phyloP scores from a whole-genome alignment of 2,113 vertebrate genomes.

The Mellivora capensis region DNA sequence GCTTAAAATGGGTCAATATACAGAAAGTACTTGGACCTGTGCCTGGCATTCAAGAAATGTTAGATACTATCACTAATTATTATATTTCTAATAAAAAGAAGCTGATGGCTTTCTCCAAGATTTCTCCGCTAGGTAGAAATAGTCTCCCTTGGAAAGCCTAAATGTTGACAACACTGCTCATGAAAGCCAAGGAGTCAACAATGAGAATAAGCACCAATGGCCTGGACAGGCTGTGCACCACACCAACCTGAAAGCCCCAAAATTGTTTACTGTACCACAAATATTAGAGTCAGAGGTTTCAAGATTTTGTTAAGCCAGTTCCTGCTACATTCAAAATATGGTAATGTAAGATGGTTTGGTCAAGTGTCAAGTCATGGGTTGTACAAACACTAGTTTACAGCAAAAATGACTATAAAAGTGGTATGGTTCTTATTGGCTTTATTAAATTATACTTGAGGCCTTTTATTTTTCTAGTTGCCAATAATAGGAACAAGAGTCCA shows the following conservation, averaged over 20 bases:
- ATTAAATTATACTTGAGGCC: slow-evolving; percentile 43
- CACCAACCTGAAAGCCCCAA: background rate
- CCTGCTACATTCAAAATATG: slow-evolving; percentile 19
- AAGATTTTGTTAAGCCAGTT: slow-evolving; percentile 39
- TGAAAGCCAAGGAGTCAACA: background rate
- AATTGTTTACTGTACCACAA: slow-evolving; percentile 26
- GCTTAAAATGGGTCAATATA: background rate
- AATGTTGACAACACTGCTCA: background rate
- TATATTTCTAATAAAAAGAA: background rate
- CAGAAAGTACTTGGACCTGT: background rate
- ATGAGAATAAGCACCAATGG: background rate
- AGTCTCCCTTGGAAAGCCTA: background rate
- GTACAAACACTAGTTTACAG: slow-evolving; percentile 44
- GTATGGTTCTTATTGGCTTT: slow-evolving; percentile 11
- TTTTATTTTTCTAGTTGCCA: slow-evolving; percentile 47
- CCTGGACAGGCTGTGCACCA: background rate
- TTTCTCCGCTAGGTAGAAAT: slow-evolving; percentile 4
- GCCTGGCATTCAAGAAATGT: background rate
- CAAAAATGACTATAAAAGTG: slow-evolving; percentile 41
- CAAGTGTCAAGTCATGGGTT: slow-evolving; percentile 14
- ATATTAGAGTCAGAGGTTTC: slow-evolving; percentile 35
- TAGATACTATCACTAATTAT: background rate
- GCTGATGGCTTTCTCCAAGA: background rate
- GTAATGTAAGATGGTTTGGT: slow-evolving; percentile 29
- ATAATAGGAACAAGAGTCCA: slow-evolving; percentile 41